Evolutionary conservation across 2,113 vertebrate species (phyloP).

Genomic region (Amblyornis subalaris): DNA sequence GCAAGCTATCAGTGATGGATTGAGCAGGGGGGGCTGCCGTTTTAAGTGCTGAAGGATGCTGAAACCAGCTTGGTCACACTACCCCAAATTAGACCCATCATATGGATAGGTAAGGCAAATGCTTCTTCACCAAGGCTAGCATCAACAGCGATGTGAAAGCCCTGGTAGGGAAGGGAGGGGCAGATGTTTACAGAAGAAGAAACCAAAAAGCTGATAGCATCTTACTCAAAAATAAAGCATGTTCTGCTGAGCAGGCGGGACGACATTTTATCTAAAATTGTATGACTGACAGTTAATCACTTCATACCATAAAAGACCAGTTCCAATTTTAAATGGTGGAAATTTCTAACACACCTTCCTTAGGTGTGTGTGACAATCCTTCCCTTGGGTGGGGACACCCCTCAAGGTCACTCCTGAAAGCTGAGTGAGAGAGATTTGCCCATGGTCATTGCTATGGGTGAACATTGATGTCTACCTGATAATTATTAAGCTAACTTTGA

Average conservation of each 20-base stretch:
- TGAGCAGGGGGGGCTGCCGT: accelerated
- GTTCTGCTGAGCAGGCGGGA: neutral
- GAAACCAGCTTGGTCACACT: neutral
- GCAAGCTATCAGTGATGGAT: neutral
- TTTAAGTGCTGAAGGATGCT: neutral
- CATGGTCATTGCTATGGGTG: neutral
- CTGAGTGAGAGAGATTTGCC: neutral
- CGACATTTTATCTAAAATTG: neutral
- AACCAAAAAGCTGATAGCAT: neutral
- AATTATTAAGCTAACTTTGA: neutral
- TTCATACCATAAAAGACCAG: neutral
- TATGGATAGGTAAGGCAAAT: neutral
- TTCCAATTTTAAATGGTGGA: neutral
- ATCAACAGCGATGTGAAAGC: neutral
- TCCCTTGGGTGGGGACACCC: neutral
- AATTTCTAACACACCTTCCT: neutral
- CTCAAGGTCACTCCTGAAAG: neutral
- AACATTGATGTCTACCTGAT: neutral
- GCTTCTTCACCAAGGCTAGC: neutral
- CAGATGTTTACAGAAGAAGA: neutral
- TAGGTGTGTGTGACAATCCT: neutral
- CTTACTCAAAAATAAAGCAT: neutral
- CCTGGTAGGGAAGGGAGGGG: neutral
- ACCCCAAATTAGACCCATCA: neutral
- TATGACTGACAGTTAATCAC: neutral